Conservation (phyloP, 2,113 vertebrate genomes). For the Herpetotheres cachinnans region DNA sequence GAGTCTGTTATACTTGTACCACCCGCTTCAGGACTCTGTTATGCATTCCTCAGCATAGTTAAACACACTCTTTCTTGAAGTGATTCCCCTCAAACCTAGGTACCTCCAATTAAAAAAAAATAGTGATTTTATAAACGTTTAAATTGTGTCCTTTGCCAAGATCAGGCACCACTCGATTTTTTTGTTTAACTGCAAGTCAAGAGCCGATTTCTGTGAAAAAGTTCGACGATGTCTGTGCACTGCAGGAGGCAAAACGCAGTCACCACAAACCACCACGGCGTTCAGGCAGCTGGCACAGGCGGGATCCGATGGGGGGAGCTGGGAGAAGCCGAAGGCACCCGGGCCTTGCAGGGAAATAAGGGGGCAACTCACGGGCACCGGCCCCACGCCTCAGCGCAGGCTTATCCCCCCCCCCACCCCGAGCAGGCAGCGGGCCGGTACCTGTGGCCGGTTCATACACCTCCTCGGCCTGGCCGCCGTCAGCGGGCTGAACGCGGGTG, state of each 20-base stretch:
- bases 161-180: no score
- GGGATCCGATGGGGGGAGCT: accelerated
- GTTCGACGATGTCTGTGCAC: accelerated
- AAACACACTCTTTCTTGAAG: not conserved
- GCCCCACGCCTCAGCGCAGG: accelerated
- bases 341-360: not conserved
- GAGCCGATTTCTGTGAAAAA: not conserved
- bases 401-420: not conserved
- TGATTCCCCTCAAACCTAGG: not conserved
- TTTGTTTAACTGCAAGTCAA: accelerated
- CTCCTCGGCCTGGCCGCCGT: constrained; percentile 73
- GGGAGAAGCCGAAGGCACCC: not conserved
- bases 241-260: no score
- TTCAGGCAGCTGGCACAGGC: accelerated
- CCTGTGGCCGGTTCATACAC: constrained; percentile 92
- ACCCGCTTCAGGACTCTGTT: not conserved
- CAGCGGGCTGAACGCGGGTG: constrained; percentile 71
- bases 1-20: not conserved
- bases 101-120: not conserved
- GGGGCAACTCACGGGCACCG: not conserved
- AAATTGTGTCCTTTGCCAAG: not conserved
- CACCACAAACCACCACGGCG: not conserved
- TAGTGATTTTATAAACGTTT: accelerated
- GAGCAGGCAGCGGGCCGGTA: not conserved
- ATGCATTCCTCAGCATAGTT: not conserved